Conservation (phyloP, 2,113 vertebrate species). For the Athene cunicularia region DNA sequence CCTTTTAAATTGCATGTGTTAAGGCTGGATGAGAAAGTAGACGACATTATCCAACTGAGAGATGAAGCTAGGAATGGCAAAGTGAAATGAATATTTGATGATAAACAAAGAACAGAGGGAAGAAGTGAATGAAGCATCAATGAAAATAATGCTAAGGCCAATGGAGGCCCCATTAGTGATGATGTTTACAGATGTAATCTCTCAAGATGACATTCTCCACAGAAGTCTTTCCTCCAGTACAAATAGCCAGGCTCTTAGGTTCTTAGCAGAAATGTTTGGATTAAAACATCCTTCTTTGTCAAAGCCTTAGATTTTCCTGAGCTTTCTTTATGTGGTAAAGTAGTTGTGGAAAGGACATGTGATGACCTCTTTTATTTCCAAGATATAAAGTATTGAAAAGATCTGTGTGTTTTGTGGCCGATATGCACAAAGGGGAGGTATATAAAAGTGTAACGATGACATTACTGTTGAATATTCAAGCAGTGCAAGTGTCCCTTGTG, state of each 20-base stretch:
- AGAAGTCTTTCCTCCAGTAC: not conserved
- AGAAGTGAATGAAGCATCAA: not conserved
- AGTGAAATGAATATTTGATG: not conserved
- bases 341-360: not conserved
- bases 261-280: not conserved
- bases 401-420: not conserved
- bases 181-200: not conserved
- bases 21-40: not conserved
- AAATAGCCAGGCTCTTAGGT: not conserved
- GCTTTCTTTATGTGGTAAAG: not conserved
- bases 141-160: slow-evolving; percentile 16
- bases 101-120: slow-evolving; percentile 1
- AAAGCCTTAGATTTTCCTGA: not conserved
- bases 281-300: not conserved
- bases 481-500: not conserved
- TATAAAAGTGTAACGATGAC: not conserved
- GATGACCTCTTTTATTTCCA: not conserved
- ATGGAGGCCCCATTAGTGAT: not conserved
- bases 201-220: not conserved
- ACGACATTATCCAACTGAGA: not conserved
- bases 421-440: not conserved
- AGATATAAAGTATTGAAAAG: not conserved
- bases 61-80: not conserved
- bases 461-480: not conserved
- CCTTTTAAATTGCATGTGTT: not conserved